Conservation (phyloP, 2,888 invertebrate species). For the Resseliella maxima region DNA sequence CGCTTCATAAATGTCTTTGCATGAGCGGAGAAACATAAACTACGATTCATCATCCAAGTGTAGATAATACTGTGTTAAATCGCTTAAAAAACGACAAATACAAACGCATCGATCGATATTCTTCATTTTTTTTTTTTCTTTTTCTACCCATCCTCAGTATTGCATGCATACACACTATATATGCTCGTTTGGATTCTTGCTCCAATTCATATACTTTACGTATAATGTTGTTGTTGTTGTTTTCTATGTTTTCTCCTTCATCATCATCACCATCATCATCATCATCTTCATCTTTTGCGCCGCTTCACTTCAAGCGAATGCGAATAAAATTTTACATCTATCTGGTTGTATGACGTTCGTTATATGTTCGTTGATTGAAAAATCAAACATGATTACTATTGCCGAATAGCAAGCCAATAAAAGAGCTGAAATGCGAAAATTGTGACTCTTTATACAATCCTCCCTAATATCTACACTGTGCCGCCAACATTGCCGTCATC, state of each 20-base stretch:
- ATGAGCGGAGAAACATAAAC: constrained; percentile 38
- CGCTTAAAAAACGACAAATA: constrained; percentile 39
- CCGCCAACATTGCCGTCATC: too few relatives aligned
- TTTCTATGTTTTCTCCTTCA: not conserved
- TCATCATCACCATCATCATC: not conserved
- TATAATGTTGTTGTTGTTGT: too few relatives aligned
- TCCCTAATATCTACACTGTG: too few relatives aligned
- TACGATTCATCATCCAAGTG: constrained; percentile 46
- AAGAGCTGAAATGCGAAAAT: not conserved
- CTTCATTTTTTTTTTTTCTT: not conserved
- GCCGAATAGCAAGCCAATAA: not conserved
- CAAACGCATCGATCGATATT: constrained; percentile 49
- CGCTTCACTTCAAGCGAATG: constrained; percentile 25
- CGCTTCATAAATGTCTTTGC: constrained; percentile 43
- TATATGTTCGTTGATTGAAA: constrained; percentile 10
- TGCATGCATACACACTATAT: not conserved
- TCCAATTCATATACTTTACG: not conserved
- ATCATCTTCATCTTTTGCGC: not conserved
- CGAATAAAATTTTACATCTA: constrained; percentile 22
- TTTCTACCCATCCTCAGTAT: not conserved
- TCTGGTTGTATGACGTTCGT: not conserved
- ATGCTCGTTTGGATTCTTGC: not conserved
- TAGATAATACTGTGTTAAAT: constrained; percentile 51
- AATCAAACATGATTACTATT: constrained; percentile 28
- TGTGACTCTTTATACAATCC: not conserved